A percentile compares a stretch with the other conserved stretches of the same genome.
phyloP scores from a whole-genome alignment of 2,888 invertebrate species.

The Lutraria lutraria region DNA sequence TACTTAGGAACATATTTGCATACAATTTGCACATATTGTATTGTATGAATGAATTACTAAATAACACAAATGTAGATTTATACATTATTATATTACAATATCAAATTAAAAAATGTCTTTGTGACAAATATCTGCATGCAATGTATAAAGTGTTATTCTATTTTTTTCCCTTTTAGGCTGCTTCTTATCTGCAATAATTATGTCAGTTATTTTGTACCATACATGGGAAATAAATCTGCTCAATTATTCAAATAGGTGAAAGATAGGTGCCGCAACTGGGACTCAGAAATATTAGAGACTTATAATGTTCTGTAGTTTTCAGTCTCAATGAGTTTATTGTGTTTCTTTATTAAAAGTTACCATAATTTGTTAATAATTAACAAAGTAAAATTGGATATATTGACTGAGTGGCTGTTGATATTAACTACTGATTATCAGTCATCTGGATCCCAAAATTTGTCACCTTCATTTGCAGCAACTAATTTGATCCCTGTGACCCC shows the following conservation, averaged over 20 bases:
- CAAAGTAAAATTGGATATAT: not conserved
- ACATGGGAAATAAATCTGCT: too few relatives aligned
- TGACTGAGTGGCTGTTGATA: not conserved
- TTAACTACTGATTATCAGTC: not conserved
- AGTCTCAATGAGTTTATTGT: too few relatives aligned
- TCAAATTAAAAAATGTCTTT: not conserved
- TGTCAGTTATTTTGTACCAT: too few relatives aligned
- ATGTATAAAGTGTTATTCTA: too few relatives aligned
- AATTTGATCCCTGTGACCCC: slow-evolving; percentile 16
- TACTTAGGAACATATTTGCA: not conserved
- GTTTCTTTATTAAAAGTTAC: too few relatives aligned
- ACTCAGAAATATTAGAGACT: too few relatives aligned
- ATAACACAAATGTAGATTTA: not conserved
- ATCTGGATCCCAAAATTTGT: slow-evolving; percentile 9
- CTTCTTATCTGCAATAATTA: too few relatives aligned
- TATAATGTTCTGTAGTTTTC: too few relatives aligned
- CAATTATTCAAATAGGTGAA: too few relatives aligned
- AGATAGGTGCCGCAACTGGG: too few relatives aligned
- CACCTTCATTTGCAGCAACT: not conserved
- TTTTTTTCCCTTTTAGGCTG: too few relatives aligned
- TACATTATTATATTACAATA: not conserved
- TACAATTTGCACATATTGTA: not conserved
- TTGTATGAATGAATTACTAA: not conserved
- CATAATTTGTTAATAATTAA: not conserved
- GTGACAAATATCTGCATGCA: too few relatives aligned